Percentiles rank a stretch among this genome's conserved stretches.
These are phyloP conservation scores for Rhagium mordax DNA, from an alignment of 2,888 invertebrate species.

Conservation along the genomic window DNA sequence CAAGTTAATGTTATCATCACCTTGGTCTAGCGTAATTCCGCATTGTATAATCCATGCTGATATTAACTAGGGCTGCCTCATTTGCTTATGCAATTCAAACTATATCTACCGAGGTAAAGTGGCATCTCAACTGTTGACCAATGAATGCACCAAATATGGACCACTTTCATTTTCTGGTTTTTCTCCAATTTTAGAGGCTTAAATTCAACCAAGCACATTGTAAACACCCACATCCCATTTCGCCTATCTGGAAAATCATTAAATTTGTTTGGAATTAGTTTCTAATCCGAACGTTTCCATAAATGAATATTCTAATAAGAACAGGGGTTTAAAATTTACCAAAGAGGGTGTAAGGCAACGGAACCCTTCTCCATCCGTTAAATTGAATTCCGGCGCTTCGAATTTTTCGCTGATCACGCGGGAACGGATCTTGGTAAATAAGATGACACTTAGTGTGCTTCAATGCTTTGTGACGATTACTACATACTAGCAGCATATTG, in stretches of 20 bases:
- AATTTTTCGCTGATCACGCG: slow-evolving; percentile 56
- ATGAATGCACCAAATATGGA: too few relatives aligned
- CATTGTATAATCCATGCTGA: too few relatives aligned
- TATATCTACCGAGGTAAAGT: too few relatives aligned
- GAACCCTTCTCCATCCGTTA: slow-evolving; percentile 26
- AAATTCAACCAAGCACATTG: too few relatives aligned
- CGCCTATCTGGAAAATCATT: not conserved
- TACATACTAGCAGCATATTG: slow-evolving; percentile 15
- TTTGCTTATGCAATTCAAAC: too few relatives aligned
- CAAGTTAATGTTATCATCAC: too few relatives aligned
- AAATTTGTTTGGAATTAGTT: not conserved
- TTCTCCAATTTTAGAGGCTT: too few relatives aligned
- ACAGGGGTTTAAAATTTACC: slow-evolving; percentile 14
- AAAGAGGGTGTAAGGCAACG: slow-evolving; percentile 1
- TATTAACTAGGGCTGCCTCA: too few relatives aligned
- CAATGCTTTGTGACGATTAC: slow-evolving; percentile 48
- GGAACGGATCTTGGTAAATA: slow-evolving; percentile 54
- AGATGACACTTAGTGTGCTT: slow-evolving; percentile 54
- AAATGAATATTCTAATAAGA: not conserved
- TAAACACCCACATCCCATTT: not conserved
- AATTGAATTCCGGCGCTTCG: slow-evolving; percentile 58
- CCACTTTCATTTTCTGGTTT: too few relatives aligned
- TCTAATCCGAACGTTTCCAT: not conserved
- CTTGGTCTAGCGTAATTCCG: too few relatives aligned
- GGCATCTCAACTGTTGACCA: too few relatives aligned